Conservation (phyloP, 2,797 vertebrate species). For the Microctenopoma stevenorrisi region DNA sequence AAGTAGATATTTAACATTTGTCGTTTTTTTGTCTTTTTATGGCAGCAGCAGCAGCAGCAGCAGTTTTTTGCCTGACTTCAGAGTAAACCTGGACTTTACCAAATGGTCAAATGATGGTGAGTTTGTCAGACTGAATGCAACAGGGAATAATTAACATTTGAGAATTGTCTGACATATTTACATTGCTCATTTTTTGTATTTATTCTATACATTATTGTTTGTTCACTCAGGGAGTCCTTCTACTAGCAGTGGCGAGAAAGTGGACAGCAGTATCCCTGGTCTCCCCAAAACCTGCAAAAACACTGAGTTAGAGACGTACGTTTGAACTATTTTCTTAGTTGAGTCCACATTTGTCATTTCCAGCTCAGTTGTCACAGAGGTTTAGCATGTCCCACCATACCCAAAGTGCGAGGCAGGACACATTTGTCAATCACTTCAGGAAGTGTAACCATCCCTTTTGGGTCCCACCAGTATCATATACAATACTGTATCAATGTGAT, state of each 20-base stretch:
- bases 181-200: not conserved
- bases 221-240: constrained; percentile 90
- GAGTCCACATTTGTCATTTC: not conserved
- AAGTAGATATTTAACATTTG: not conserved
- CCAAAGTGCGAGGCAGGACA: not conserved
- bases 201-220: not conserved
- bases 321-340: not conserved
- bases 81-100: constrained; percentile 88
- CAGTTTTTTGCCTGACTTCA: constrained; percentile 83
- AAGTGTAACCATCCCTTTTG: not conserved
- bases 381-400: not conserved
- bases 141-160: too few relatives aligned
- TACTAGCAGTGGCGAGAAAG: constrained; percentile 93
- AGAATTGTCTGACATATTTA: too few relatives aligned
- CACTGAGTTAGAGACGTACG: constrained; percentile 91
- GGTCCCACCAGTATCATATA: constrained; percentile 36
- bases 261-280: constrained; percentile 83
- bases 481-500: constrained; percentile 66
- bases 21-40: constrained; percentile 5
- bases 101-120: constrained; percentile 93
- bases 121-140: constrained; percentile 30
- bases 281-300: constrained; percentile 81
- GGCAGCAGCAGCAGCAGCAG: constrained; percentile 73
- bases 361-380: too few relatives aligned
- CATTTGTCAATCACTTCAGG: constrained; percentile 17